A percentile compares a stretch with the other conserved stretches of the same genome.
phyloP scores from a whole-genome alignment of 1,140 invertebrate species.

The Charaxes varanes region DNA sequence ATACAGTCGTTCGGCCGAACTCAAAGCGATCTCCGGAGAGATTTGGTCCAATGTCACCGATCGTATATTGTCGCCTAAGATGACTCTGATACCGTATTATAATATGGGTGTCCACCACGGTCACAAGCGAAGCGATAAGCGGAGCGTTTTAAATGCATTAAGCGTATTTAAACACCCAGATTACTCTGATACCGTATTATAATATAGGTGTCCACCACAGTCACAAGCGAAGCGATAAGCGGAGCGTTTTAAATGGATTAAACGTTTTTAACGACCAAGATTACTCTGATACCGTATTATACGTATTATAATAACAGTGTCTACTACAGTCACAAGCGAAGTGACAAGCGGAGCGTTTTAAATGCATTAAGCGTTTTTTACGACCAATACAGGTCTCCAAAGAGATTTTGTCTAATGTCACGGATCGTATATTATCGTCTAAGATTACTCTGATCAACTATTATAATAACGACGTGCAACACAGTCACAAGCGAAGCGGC shows the following conservation, averaged over 20 bases:
- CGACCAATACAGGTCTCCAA: conserved; percentile 48
- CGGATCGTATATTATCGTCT: conserved; percentile 67
- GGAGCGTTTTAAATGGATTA: too few relatives aligned
- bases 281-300: conserved; percentile 53
- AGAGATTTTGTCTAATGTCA: conserved; percentile 54
- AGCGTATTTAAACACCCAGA: too few relatives aligned
- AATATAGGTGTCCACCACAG: conserved; percentile 20
- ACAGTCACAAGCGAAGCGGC: conserved; percentile 27
- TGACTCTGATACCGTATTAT: conserved; percentile 53
- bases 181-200: conserved; percentile 53
- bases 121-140: conserved; percentile 27
- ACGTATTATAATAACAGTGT: conserved; percentile 33
- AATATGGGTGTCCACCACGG: conserved; percentile 20
- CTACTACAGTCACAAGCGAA: conserved; percentile 18
- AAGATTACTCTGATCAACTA: conserved; percentile 56
- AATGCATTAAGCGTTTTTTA: too few relatives aligned
- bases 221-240: conserved; percentile 27
- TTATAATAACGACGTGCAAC: conserved; percentile 30
- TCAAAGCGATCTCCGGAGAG: conserved; percentile 52
- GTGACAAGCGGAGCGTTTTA: too few relatives aligned
- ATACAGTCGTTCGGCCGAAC: conserved; percentile 47
- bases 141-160: too few relatives aligned
- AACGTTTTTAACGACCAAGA: too few relatives aligned
- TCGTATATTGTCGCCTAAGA: conserved; percentile 69
- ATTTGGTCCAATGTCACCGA: conserved; percentile 56